phyloP scores from a whole-genome alignment of 2,888 invertebrate species.

The Drosophila acutilabella region DNA sequence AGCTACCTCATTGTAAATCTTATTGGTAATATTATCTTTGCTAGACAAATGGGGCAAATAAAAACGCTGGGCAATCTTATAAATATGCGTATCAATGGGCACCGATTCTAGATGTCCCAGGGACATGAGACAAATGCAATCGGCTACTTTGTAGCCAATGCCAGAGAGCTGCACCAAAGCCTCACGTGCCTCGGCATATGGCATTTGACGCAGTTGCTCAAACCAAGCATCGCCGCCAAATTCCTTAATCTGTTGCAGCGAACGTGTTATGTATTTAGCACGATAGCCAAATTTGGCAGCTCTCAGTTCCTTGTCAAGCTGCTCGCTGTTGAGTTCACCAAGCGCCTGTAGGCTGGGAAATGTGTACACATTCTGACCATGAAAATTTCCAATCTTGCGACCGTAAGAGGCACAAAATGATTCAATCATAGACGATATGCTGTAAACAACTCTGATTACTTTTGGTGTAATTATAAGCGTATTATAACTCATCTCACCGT shows the following conservation, averaged over 20 bases:
- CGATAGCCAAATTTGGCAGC: slow-evolving; percentile 94
- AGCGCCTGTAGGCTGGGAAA: slow-evolving; percentile 92
- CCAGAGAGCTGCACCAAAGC: slow-evolving; percentile 93
- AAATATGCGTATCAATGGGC: slow-evolving; percentile 98
- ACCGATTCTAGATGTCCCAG: slow-evolving; percentile 94
- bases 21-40: slow-evolving; percentile 92
- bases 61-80: slow-evolving; percentile 92
- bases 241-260: slow-evolving; percentile 89
- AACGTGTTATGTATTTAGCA: slow-evolving; percentile 92
- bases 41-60: slow-evolving; percentile 91
- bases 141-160: slow-evolving; percentile 98
- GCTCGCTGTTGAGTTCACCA: slow-evolving; percentile 31
- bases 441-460: slow-evolving; percentile 73
- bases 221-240: slow-evolving; percentile 92
- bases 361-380: slow-evolving; percentile 90
- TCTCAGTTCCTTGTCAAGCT: slow-evolving; percentile 90
- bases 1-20: slow-evolving; percentile 94
- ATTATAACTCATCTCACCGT: slow-evolving; percentile 86
- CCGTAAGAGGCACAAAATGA: slow-evolving; percentile 94
- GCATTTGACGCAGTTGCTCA: slow-evolving; percentile 87
- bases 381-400: slow-evolving; percentile 88
- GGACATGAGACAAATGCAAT: slow-evolving; percentile 99
- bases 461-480: not conserved
- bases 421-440: slow-evolving; percentile 96
- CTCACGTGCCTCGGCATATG: slow-evolving; percentile 90